Evolutionary conservation across 2,888 invertebrate genomes (phyloP).

Genomic region (Anthoptus insignis): DNA sequence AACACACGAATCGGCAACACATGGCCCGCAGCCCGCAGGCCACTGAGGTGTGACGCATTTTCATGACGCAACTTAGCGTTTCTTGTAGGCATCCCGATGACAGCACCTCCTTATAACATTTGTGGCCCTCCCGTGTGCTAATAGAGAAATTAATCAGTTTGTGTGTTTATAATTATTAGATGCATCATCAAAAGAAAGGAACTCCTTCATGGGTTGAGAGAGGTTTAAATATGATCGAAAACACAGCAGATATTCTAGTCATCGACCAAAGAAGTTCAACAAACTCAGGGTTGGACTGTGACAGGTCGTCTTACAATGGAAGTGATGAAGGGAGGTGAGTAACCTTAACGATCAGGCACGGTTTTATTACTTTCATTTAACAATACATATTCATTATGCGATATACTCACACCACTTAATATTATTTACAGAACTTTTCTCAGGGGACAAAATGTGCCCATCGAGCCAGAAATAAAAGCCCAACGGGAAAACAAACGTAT

Average conservation of each 20-base stretch:
- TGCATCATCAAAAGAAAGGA: conserved; percentile 82
- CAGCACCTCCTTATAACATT: no score
- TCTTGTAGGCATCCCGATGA: no score
- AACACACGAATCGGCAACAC: no score
- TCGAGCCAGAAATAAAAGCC: conserved; percentile 93
- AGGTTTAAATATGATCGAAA: conserved; percentile 84
- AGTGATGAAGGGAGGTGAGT: conserved; percentile 80
- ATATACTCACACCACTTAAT: conserved; percentile 11
- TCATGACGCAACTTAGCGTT: no score
- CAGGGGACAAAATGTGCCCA: conserved; percentile 94
- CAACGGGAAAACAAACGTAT: conserved; percentile 94
- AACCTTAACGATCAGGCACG: conserved; percentile 1
- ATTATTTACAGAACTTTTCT: conserved; percentile 88
- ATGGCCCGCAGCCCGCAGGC: no score
- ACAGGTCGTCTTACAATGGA: conserved; percentile 78
- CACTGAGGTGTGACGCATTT: no score
- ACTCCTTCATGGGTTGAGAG: conserved; percentile 87
- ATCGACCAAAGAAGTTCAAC: conserved; percentile 85
- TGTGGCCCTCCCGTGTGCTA: no score
- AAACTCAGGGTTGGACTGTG: conserved; percentile 78
- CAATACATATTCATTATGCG: conserved; percentile 25
- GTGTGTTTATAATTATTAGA: conserved; percentile 57
- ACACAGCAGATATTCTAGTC: conserved; percentile 83
- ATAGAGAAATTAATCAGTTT: neutral
- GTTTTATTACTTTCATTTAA: conserved; percentile 25